Conservation (phyloP, 2,113 vertebrate species). For the Nettapus auritus region DNA sequence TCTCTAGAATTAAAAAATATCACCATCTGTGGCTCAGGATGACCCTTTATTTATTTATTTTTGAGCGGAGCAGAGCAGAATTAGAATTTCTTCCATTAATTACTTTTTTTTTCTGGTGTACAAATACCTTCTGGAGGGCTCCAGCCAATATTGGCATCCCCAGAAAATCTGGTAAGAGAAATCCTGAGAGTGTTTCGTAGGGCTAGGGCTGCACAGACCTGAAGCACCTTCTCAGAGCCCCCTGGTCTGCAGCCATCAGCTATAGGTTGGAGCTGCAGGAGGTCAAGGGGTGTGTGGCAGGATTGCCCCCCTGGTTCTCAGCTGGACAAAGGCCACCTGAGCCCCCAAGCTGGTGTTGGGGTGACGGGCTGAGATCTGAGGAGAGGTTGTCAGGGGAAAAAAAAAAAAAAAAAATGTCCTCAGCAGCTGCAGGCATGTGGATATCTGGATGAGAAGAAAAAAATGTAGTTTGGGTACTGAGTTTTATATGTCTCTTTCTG, state of each 20-base stretch:
- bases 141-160: neutral
- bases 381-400: neutral
- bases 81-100: neutral
- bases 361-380: neutral
- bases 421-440: neutral
- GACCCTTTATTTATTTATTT: neutral
- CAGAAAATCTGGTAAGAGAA: neutral
- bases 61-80: neutral
- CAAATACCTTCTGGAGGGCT: neutral
- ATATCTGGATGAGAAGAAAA: neutral
- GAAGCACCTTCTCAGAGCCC: neutral
- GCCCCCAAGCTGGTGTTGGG: neutral
- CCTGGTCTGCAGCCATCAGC: neutral
- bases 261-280: neutral
- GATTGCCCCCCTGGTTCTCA: neutral
- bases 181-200: neutral
- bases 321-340: neutral
- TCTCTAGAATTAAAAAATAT: neutral
- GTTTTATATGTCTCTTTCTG: neutral
- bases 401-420: neutral
- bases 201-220: neutral
- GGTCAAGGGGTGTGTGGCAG: neutral
- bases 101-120: neutral
- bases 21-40: neutral
- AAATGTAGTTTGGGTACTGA: neutral